phyloP scores from a whole-genome alignment of 2,888 invertebrate species.

The Mycalesis mineus region DNA sequence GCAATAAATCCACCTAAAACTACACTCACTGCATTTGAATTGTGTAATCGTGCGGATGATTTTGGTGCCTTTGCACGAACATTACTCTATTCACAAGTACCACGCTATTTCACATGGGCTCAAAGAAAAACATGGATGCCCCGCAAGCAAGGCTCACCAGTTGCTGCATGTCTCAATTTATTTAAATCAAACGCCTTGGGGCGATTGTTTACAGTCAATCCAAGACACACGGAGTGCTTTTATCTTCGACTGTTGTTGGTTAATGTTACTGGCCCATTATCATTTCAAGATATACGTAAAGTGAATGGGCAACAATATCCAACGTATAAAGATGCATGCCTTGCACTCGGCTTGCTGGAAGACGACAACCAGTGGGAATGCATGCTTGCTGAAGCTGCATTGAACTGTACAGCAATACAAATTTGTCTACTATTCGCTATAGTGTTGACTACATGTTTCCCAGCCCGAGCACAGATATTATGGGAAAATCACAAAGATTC shows the following conservation, averaged over 20 bases:
- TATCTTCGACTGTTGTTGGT: neutral
- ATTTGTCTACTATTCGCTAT: neutral
- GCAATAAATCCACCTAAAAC: neutral
- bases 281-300: neutral
- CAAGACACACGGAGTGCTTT: too few relatives aligned
- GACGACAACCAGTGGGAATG: neutral
- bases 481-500: neutral
- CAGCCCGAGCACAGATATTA: neutral
- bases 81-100: neutral
- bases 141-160: slow-evolving; percentile 28
- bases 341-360: neutral
- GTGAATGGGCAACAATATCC: neutral
- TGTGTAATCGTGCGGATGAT: neutral
- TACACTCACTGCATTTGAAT: neutral
- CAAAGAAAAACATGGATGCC: slow-evolving; percentile 26
- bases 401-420: neutral
- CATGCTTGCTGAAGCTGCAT: neutral
- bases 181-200: slow-evolving; percentile 29
- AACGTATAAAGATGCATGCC: neutral
- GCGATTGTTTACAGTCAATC: neutral
- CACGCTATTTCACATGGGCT: slow-evolving; percentile 20
- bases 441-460: neutral
- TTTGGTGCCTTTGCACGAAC: neutral
- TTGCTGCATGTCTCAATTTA: slow-evolving; percentile 26
- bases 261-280: neutral